Base-by-base conservation (phyloP, 2,888 invertebrate species). In the Thymelicus acteon region DNA sequence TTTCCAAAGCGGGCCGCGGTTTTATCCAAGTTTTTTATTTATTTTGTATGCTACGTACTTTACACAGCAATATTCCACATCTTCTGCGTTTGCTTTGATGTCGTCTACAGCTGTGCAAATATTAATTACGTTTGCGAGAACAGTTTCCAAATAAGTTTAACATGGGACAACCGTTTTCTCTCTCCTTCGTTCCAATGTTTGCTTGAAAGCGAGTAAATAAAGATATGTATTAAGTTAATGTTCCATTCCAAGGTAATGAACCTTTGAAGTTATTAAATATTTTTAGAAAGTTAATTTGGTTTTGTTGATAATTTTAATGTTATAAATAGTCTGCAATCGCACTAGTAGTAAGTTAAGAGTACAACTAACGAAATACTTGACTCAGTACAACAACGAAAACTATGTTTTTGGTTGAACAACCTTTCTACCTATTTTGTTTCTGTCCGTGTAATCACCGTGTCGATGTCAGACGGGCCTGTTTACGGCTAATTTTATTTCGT, bases 401-500 rank as follows among this genome's bases (percentile, higher is more conserved):
- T 44, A 44, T 10, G 12, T 10, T 4, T 2, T 10, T 44, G 8
- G 4, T 4, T 12, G 7, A 12, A 10, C 40, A 8, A 44, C 44
- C 10, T 8, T 44, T 44, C 12, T 44, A 44, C 12, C 12, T 44
- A 2, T 44, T 48, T 48, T 48, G 5, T 52, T 52, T 52, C 15
- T 15, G 7, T 49, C 6, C 6, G 15, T 52, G 52, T 52, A 52
- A 52, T 52, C 52, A 19, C 10, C 24, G 12, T 10, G 10, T 5
- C 24, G 54, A 7, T 12, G 47, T 10, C 4, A 5, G 47, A 12
- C 24, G 54, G 54, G 54, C 24, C 24, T 4, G 24, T 58, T 58
- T 58, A 58, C 58, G 65, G 12, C 60, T 31, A 31, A 15, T 68
- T 68, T 62, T 68, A 68, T 68, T 54, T 47, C 15, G 62, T 52